Conservation (phyloP, 1,140 invertebrate genomes). For the Drosophila truncata region DNA sequence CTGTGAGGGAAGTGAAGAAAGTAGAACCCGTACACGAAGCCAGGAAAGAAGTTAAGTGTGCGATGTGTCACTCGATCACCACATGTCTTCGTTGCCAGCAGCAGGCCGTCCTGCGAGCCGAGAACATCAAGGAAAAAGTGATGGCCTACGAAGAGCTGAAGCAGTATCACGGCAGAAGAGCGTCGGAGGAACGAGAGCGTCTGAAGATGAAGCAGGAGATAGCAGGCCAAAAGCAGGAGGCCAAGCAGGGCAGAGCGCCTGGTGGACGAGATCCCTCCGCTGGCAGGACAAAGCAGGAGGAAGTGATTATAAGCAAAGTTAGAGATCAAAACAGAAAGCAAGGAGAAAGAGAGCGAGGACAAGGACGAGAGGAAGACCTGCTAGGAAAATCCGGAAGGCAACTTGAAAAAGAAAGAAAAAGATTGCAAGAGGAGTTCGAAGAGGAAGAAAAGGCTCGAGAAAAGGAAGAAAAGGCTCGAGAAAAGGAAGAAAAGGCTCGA, state of each 20-base stretch:
- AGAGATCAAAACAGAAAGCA: neutral
- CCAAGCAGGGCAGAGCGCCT: neutral
- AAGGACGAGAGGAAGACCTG: too few relatives aligned
- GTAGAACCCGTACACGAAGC: neutral
- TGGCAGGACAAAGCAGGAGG: neutral
- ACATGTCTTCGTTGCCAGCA: neutral
- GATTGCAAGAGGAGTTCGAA: neutral
- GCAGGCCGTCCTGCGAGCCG: neutral
- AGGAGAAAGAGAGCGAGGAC: neutral
- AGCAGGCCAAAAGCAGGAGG: neutral
- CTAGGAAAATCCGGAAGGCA: too few relatives aligned
- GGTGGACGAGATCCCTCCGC: neutral
- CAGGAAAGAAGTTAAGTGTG: neutral
- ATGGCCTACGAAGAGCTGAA: neutral
- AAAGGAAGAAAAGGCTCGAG: neutral
- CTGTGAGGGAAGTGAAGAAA: neutral
- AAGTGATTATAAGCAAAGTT: rapidly evolving
- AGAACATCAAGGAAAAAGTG: neutral
- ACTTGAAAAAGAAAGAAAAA: neutral
- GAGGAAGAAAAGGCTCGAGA: neutral
- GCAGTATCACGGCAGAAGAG: neutral
- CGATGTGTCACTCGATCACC: neutral
- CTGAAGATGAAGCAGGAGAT: neutral
- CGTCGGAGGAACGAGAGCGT: neutral
- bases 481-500: neutral